phyloP scores from a whole-genome alignment of 1,140 invertebrate species.

The Brachionus calyciflorus region DNA sequence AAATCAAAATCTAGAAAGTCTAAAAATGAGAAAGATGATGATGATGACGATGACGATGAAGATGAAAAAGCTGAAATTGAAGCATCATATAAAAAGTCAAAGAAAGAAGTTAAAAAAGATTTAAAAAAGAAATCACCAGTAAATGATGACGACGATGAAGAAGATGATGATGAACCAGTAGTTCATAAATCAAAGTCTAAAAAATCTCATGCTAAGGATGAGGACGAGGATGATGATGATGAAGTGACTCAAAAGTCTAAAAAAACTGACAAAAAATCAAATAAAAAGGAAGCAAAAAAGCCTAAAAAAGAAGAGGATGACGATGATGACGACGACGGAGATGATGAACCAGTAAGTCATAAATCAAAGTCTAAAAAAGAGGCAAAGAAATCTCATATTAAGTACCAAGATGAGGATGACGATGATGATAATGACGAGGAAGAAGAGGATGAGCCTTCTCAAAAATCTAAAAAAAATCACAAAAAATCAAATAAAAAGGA shows the following conservation, averaged over 20 bases:
- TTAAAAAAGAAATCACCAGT: background rate
- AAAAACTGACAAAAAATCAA: background rate
- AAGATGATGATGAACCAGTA: constrained; percentile 6
- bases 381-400: constrained; percentile 53
- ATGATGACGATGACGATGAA: background rate
- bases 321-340: constrained; percentile 51
- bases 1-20: background rate
- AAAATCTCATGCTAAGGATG: background rate
- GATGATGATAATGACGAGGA: constrained; percentile 50
- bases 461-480: background rate
- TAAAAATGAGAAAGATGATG: background rate
- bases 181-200: background rate
- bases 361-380: constrained; percentile 51
- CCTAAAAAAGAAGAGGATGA: constrained; percentile 2
- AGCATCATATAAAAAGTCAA: background rate
- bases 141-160: constrained; percentile 1
- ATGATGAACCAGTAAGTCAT: background rate
- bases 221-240: constrained; percentile 17
- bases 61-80: background rate
- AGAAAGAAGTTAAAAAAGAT: background rate
- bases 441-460: constrained; percentile 53
- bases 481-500: constrained; percentile 51
- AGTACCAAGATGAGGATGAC: constrained; percentile 49
- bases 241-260: too few relatives aligned
- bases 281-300: background rate